phyloP scores from a whole-genome alignment of 2,113 vertebrate species.

The Gymnobelideus leadbeateri region DNA sequence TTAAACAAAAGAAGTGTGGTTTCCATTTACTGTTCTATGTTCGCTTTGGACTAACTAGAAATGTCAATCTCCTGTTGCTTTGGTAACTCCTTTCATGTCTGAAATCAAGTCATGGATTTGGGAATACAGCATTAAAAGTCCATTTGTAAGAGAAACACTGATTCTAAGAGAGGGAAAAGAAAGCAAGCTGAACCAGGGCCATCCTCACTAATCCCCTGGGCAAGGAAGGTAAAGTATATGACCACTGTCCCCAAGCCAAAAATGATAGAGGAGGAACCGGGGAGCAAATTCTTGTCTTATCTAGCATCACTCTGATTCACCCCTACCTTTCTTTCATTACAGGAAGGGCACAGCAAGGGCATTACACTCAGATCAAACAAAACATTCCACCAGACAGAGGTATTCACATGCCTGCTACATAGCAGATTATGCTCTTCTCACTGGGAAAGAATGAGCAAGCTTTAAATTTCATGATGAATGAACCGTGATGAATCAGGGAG shows the following conservation, averaged over 20 bases:
- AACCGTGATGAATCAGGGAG: background rate
- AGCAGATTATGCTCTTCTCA: constrained; percentile 68
- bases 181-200: constrained; percentile 52
- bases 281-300: constrained; percentile 84
- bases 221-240: constrained; percentile 54
- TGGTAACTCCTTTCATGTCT: constrained; percentile 81
- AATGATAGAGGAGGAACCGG: constrained; percentile 72
- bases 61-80: constrained; percentile 81
- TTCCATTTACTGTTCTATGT: constrained; percentile 83
- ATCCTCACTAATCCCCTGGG: constrained; percentile 51
- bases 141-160: constrained; percentile 67
- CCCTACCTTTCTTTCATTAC: constrained; percentile 82
- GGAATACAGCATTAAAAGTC: constrained; percentile 68
- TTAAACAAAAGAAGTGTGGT: constrained; percentile 80
- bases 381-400: constrained; percentile 80
- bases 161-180: constrained; percentile 29
- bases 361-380: constrained; percentile 79
- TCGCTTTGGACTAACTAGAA: constrained; percentile 82
- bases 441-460: constrained; percentile 65
- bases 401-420: constrained; percentile 78
- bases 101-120: constrained; percentile 83
- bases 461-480: constrained; percentile 76
- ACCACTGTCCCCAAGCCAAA: constrained; percentile 68
- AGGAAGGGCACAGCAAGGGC: constrained; percentile 84
- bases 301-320: constrained; percentile 78